A percentile compares a stretch with the other conserved stretches of the same genome.
Evolutionary conservation across 2,888 invertebrate species (phyloP).

Genomic region (Trissolcus brochymenae): DNA sequence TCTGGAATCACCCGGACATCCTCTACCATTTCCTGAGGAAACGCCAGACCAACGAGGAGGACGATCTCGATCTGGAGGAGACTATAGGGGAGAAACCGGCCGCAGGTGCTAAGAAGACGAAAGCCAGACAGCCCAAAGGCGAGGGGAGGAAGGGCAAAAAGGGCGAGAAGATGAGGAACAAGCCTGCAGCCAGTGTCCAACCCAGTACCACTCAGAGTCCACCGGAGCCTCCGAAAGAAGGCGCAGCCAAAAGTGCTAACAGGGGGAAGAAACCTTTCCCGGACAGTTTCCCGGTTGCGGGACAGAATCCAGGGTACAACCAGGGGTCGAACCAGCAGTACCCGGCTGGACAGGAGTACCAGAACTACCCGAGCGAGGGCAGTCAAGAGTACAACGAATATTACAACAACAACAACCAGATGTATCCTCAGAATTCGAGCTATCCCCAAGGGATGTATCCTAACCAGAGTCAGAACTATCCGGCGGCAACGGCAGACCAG

Average conservation of each 20-base stretch:
- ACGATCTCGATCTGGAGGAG: conserved; percentile 90
- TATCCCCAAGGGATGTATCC: conserved; percentile 65
- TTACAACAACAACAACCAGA: conserved; percentile 67
- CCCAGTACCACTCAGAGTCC: conserved; percentile 70
- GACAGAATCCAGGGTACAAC: conserved; percentile 66
- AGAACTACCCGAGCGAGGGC: conserved; percentile 68
- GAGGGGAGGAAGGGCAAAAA: conserved; percentile 73
- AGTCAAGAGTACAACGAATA: conserved; percentile 66
- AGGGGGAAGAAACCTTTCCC: conserved; percentile 62
- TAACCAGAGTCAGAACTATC: conserved; percentile 63
- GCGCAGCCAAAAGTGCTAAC: neutral
- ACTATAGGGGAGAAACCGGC: conserved; percentile 79
- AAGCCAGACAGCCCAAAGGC: conserved; percentile 74
- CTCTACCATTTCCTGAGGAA: conserved; percentile 91
- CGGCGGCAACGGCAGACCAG: conserved; percentile 61
- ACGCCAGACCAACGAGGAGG: conserved; percentile 85
- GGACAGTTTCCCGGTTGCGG: conserved; percentile 62
- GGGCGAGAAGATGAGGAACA: conserved; percentile 72
- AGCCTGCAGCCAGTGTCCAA: conserved; percentile 79
- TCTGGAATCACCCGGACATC: conserved; percentile 97
- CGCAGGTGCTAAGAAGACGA: conserved; percentile 69
- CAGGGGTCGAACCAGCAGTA: conserved; percentile 51
- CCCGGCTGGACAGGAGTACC: conserved; percentile 59
- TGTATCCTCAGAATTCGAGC: conserved; percentile 66
- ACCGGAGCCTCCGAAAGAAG: no score